Conservation (phyloP, 2,797 vertebrate species). For the Remorina albescens region DNA sequence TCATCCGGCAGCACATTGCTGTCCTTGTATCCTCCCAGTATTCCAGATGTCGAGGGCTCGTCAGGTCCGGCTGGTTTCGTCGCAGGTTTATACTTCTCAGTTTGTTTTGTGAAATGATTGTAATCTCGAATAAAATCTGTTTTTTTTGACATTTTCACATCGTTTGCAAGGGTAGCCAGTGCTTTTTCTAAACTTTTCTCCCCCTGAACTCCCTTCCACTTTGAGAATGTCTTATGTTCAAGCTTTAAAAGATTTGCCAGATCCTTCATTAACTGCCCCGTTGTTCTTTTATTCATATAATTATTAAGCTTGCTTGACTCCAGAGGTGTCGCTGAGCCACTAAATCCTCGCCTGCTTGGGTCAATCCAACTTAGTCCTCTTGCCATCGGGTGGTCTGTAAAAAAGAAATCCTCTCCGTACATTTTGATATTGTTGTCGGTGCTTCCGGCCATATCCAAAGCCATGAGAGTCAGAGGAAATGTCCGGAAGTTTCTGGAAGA, state of each 20-base stretch:
- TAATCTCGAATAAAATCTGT: accelerated
- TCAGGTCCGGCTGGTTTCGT: neutral
- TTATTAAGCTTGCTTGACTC: neutral
- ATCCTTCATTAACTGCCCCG: accelerated
- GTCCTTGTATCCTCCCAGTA: conserved; percentile 48
- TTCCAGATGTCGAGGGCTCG: neutral
- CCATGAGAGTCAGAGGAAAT: conserved; percentile 54
- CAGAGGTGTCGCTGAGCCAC: conserved; percentile 19
- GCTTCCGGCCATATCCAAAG: neutral
- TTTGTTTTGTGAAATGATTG: accelerated
- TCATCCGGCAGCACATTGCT: conserved; percentile 22
- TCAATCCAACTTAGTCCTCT: conserved; percentile 32
- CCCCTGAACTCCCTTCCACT: neutral
- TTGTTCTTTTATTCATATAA: accelerated
- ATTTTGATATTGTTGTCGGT: accelerated
- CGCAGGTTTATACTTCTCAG: neutral
- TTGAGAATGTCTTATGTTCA: neutral
- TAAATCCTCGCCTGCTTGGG: conserved; percentile 46
- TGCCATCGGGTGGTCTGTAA: conserved; percentile 48
- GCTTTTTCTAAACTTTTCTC: accelerated
- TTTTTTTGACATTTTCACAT: neutral
- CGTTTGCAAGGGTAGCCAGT: accelerated
- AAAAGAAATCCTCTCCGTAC: conserved; percentile 2
- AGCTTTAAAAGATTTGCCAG: accelerated
- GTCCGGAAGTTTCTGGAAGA: conserved; percentile 67